Percentiles rank a stretch among this genome's conserved stretches.
phyloP scores from a whole-genome alignment of 2,113 vertebrate genomes.

The Albula glossodonta region DNA sequence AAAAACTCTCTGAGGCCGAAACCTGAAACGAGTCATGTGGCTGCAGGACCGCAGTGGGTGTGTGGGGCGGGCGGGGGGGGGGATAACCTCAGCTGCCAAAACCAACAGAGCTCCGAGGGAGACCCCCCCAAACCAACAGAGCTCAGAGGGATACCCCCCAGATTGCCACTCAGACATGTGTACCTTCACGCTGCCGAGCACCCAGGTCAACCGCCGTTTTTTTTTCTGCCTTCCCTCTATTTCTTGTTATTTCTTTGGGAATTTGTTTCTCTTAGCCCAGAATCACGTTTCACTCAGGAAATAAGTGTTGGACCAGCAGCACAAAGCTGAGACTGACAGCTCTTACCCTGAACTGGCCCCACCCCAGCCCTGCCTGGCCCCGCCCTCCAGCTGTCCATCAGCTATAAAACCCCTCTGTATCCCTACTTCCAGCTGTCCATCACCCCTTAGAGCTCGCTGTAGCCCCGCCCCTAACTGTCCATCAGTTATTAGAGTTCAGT shows the following conservation, averaged over 20 bases:
- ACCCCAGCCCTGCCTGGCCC: constrained; percentile 73
- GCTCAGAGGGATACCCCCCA: constrained; percentile 66
- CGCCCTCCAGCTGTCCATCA: constrained; percentile 29
- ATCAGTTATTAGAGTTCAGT: too few relatives aligned
- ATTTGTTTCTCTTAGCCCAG: constrained; percentile 69
- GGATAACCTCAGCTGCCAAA: constrained; percentile 72
- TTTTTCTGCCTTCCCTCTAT: too few relatives aligned
- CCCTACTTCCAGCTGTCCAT: too few relatives aligned
- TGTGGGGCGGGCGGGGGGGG: not conserved
- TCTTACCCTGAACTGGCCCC: constrained; percentile 43
- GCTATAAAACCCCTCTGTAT: too few relatives aligned
- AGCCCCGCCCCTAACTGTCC: constrained; percentile 30
- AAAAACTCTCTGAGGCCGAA: constrained; percentile 77
- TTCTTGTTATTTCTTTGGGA: constrained; percentile 52
- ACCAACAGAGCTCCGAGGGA: constrained; percentile 86
- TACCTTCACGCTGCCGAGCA: too few relatives aligned
- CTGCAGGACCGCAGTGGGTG: constrained; percentile 61
- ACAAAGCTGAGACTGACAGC: constrained; percentile 71
- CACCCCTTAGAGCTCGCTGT: constrained; percentile 36
- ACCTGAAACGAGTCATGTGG: constrained; percentile 84
- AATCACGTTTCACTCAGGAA: constrained; percentile 81
- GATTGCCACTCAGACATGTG: not conserved
- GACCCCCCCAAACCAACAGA: constrained; percentile 78
- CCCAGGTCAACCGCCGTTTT: too few relatives aligned
- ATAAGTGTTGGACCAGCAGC: constrained; percentile 77